phyloP scores from a whole-genome alignment of 2,888 invertebrate species.

The Clepsis dumicolana region DNA sequence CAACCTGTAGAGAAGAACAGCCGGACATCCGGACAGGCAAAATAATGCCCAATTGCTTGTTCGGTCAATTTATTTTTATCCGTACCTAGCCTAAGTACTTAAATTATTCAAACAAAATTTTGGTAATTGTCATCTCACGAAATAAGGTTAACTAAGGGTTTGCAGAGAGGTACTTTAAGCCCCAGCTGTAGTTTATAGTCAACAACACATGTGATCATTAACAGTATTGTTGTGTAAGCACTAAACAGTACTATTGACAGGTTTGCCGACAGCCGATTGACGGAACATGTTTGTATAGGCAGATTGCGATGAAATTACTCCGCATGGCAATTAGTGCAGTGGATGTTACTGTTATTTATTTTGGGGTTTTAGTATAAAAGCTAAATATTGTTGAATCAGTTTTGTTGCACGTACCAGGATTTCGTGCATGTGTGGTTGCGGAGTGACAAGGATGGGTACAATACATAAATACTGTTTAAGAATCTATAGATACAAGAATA shows the following conservation, averaged over 20 bases:
- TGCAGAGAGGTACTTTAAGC: not conserved
- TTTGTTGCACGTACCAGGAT: no score
- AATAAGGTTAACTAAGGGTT: not conserved
- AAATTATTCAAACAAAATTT: not conserved
- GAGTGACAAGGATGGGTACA: no score
- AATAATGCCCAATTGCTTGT: no score
- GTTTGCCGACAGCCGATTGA: conserved; percentile 23
- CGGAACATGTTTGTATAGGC: conserved; percentile 21
- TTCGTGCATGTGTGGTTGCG: no score
- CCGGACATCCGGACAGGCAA: no score
- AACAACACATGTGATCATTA: conserved; percentile 14
- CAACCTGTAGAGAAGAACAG: no score
- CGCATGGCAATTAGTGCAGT: conserved; percentile 7
- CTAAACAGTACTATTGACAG: conserved; percentile 35
- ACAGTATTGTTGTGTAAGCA: conserved; percentile 27
- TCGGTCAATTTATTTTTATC: no score
- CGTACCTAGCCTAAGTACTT: no score
- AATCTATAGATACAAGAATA: no score
- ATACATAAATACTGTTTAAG: no score
- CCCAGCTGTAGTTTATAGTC: conserved; percentile 6
- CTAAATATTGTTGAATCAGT: no score
- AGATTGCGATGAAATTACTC: conserved; percentile 33
- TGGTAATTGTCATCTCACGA: not conserved
- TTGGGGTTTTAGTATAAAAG: no score
- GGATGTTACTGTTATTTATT: not conserved